Percentiles rank a stretch among this genome's conserved stretches.
Evolutionary conservation across 1,140 invertebrate genomes (phyloP).

Genomic region (Drosophila lini): DNA sequence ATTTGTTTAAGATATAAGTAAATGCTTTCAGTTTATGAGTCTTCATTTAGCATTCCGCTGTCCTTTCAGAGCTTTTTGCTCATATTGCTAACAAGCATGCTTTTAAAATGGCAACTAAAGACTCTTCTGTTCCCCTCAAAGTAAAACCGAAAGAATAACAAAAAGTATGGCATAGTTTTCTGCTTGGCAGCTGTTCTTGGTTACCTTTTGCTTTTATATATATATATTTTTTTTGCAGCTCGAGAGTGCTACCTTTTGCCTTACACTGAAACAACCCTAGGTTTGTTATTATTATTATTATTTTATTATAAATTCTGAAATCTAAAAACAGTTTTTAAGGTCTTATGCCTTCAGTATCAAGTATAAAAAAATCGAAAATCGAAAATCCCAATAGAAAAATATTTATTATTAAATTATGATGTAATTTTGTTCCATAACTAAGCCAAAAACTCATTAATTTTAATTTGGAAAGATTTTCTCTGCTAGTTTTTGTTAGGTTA

Average conservation of each 20-base stretch:
- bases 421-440: no score
- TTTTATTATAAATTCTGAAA: no score
- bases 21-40: neutral
- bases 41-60: neutral
- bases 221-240: neutral
- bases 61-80: neutral
- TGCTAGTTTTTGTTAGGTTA: no score
- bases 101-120: slow-evolving; percentile 10
- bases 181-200: slow-evolving; percentile 7
- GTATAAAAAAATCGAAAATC: no score
- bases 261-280: neutral
- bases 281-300: no score
- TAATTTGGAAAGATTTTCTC: no score
- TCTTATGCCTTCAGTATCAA: no score
- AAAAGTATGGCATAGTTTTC: slow-evolving; percentile 55
- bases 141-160: slow-evolving; percentile 3
- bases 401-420: no score
- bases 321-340: no score
- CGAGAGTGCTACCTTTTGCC: slow-evolving; percentile 1
- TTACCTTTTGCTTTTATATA: slow-evolving; percentile 50
- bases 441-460: no score
- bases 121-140: neutral
- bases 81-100: neutral
- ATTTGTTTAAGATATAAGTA: neutral
- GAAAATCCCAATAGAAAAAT: no score